Conservation (phyloP, 2,888 invertebrate genomes). For the Leptinotarsa rubiginosa region DNA sequence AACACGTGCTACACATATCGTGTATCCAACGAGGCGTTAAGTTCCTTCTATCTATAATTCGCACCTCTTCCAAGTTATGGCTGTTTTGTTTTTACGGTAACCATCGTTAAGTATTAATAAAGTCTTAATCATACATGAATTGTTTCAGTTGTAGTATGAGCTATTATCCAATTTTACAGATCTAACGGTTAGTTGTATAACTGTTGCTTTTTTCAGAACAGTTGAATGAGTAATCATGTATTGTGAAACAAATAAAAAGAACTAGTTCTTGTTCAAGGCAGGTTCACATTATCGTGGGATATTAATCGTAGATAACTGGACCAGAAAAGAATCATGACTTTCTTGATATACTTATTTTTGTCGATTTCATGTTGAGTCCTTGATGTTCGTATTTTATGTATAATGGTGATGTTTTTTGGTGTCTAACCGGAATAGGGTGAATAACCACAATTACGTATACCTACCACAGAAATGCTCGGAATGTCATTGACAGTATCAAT, state of each 20-base stretch:
- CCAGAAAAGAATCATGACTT: not conserved
- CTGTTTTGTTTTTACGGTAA: not conserved
- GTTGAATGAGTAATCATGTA: conserved; percentile 22
- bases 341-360: not conserved
- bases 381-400: too few relatives aligned
- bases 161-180: conserved; percentile 15
- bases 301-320: conserved; percentile 13
- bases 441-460: too few relatives aligned
- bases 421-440: too few relatives aligned
- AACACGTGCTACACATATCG: too few relatives aligned
- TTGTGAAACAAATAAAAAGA: conserved; percentile 21
- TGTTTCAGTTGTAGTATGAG: not conserved
- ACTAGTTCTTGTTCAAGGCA: conserved; percentile 10
- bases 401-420: too few relatives aligned
- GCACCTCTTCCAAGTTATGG: not conserved
- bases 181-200: conserved; percentile 23
- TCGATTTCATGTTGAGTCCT: not conserved
- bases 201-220: conserved; percentile 23
- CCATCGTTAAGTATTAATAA: not conserved
- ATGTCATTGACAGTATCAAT: too few relatives aligned
- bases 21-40: not conserved
- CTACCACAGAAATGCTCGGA: too few relatives aligned
- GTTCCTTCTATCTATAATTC: not conserved
- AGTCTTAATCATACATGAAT: conserved; percentile 15
- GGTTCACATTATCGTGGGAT: conserved; percentile 8